Evolutionary conservation across 53 echinoderm and acorn worm genomes (phyloP), one percentile per base, ranked within the genome.

Genomic region (Crossaster papposus): DNA sequence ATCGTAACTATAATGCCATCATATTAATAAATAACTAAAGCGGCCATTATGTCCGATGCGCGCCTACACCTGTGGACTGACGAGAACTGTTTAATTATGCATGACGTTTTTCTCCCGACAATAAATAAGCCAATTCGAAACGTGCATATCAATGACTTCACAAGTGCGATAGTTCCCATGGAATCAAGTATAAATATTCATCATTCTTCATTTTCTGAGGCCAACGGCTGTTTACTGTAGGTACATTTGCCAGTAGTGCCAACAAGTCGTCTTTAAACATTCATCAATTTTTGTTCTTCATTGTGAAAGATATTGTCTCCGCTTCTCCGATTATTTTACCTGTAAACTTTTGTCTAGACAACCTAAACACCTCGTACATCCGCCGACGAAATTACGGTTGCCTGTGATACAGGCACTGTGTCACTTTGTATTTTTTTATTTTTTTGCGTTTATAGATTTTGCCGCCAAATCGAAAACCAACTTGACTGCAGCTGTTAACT

Each of bases 91-190:
- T 74, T 35, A 36, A 74, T 74, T 74, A 74, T 35, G 75, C 36
- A 74, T 74, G 75, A 36, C 30, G 30, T 22, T 35, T 15, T 13
- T 17, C 31, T 1, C 28, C 6, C 18, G 51, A 78, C 22, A 1
- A 51, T 30, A 83, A 78, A 31, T n/a, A 78, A 78, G 12, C 79
- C 52, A 78, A 51, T 78, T 78, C 34, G 36, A 26, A 78, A 52
- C 51, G 51, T 78, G 79, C 53, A 78, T 78, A 78, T 78, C 79
- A 78, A 65, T 83, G 83, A 83, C 70, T 54, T 70, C 55, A 65
- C 83, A 83, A 83, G 68, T 83, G 83, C 38, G 31, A 65, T 24
- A 51, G 12, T 83, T 83, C 83, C 83, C 83, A 83, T 64, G 37
- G 70, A 24, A 68, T 83, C 83, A 70, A 65, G 20, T 34, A 65